These are phyloP conservation scores for Drosophila tristis DNA, from an alignment of 1,140 invertebrate genomes.

Conservation along the genomic window DNA sequence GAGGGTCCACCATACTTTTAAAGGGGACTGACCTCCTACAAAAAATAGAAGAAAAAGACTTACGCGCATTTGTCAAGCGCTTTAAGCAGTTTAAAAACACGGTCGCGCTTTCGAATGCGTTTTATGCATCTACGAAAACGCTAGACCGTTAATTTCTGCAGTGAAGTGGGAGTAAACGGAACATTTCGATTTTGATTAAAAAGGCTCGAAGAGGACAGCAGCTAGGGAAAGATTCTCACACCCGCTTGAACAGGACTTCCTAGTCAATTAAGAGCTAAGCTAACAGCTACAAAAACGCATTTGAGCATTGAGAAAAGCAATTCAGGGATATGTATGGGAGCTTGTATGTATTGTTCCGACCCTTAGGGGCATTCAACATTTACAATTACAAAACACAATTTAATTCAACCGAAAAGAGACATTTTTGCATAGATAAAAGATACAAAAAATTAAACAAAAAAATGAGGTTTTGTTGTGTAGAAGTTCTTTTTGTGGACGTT, in stretches of 20 bases:
- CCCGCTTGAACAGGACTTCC: not conserved
- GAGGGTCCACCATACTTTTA: not conserved
- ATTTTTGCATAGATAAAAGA: constrained; percentile 59
- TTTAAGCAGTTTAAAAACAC: not conserved
- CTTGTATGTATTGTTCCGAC: too few relatives aligned
- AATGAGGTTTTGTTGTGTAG: constrained; percentile 9
- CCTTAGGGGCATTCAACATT: constrained; percentile 31
- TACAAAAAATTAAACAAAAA: constrained; percentile 29
- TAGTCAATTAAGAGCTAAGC: not conserved
- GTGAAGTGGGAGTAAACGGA: too few relatives aligned
- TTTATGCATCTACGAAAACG: constrained; percentile 31
- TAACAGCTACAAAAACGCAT: constrained; percentile 53
- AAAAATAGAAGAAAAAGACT: not conserved
- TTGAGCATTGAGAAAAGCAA: constrained; percentile 62
- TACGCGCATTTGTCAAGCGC: too few relatives aligned
- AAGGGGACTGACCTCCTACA: constrained; percentile 30
- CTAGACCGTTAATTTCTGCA: too few relatives aligned
- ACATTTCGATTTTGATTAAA: too few relatives aligned
- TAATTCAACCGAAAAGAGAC: constrained; percentile 30
- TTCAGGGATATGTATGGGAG: constrained; percentile 1
- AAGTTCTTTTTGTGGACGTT: constrained; percentile 4
- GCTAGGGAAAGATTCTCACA: not conserved
- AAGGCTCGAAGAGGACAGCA: not conserved
- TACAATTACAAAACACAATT: constrained; percentile 55
- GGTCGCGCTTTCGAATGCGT: constrained; percentile 34